These are phyloP conservation scores for Monomorium pharaonis DNA, from an alignment of 1,140 invertebrate genomes.

Conservation along the genomic window DNA sequence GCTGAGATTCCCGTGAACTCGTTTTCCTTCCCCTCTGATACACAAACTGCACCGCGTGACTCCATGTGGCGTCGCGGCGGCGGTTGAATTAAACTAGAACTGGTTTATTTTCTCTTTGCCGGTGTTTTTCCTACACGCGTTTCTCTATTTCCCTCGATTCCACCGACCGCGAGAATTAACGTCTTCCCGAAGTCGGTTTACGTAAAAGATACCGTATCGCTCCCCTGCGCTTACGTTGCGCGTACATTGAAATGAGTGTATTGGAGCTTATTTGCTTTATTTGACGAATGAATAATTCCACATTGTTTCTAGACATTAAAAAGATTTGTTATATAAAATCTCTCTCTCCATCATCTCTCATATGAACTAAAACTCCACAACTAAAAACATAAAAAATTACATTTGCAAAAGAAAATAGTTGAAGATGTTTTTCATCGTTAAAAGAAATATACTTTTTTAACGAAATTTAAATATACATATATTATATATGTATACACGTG, in stretches of 20 bases:
- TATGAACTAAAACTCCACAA: neutral
- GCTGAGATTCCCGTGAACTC: slow-evolving; percentile 55
- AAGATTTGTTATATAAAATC: neutral
- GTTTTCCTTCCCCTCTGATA: slow-evolving; percentile 15
- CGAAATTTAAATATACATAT: neutral
- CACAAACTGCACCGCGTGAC: slow-evolving; percentile 3
- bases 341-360: neutral
- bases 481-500: neutral
- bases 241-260: neutral
- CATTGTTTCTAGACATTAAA: neutral
- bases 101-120: slow-evolving; percentile 58
- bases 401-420: neutral
- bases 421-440: neutral
- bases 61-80: slow-evolving; percentile 56
- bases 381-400: neutral
- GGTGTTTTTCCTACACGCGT: slow-evolving; percentile 2
- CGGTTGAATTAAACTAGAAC: slow-evolving; percentile 35
- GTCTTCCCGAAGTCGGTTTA: slow-evolving; percentile 22
- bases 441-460: neutral
- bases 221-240: neutral
- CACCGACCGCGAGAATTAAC: slow-evolving; percentile 31
- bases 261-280: neutral
- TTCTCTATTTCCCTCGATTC: neutral
- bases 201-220: neutral
- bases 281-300: neutral